Conservation (phyloP, 2,113 vertebrate species). For the Desmodus rotundus region DNA sequence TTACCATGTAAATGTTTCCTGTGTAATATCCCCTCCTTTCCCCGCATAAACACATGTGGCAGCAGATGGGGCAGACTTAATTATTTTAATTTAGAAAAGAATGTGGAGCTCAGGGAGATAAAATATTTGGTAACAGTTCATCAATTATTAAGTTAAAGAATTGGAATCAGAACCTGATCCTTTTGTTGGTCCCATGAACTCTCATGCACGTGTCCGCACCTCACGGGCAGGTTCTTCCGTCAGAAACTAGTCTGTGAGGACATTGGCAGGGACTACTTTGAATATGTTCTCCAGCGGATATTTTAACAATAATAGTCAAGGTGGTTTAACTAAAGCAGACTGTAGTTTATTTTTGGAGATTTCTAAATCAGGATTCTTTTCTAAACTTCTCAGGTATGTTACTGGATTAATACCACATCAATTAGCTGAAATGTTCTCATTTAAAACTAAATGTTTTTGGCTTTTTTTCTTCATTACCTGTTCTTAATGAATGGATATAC, state of each 20-base stretch:
- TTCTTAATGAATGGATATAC: not conserved
- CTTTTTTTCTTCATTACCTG: not conserved
- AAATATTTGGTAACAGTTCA: constrained; percentile 11
- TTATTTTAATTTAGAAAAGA: constrained; percentile 30
- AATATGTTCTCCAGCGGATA: not conserved
- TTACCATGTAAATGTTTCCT: constrained; percentile 2
- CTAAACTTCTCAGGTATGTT: not conserved
- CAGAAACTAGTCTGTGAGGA: not conserved
- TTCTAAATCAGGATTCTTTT: not conserved
- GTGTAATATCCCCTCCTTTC: not conserved
- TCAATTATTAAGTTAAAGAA: not conserved
- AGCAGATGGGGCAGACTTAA: constrained; percentile 38
- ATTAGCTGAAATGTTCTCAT: not conserved
- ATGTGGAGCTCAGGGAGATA: not conserved
- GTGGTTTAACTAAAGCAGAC: not conserved
- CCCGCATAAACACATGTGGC: constrained; percentile 27
- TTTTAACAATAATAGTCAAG: not conserved
- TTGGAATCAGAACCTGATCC: not conserved
- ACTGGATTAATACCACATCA: not conserved
- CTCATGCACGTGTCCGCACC: not conserved
- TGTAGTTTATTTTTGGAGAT: not conserved
- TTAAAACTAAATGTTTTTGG: not conserved
- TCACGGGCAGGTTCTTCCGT: not conserved
- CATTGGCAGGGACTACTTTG: not conserved
- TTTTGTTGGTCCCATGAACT: not conserved